Evolutionary conservation across 2,797 vertebrate species (phyloP).

Genomic region (Enteromius afrohamiltoni): DNA sequence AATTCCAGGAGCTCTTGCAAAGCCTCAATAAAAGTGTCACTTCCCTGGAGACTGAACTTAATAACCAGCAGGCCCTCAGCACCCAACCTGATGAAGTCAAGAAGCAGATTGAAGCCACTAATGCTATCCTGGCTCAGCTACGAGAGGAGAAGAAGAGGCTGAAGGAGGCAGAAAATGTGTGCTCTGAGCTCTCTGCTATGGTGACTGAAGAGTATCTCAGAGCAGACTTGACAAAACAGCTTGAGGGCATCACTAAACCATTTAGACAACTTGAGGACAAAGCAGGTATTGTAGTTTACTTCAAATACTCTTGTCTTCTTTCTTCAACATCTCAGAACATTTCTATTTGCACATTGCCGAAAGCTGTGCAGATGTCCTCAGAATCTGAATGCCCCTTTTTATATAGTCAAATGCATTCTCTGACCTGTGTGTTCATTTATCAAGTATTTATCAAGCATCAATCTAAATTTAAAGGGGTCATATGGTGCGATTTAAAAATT

Average conservation of each 20-base stretch:
- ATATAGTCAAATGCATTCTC: not conserved
- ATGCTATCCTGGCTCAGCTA: slow-evolving; percentile 83
- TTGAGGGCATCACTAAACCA: slow-evolving; percentile 88
- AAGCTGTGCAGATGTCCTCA: not conserved
- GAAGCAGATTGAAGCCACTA: slow-evolving; percentile 87
- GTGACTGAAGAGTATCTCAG: slow-evolving; percentile 94
- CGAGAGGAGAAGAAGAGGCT: slow-evolving; percentile 85
- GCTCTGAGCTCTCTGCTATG: slow-evolving; percentile 84
- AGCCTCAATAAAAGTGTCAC: slow-evolving; percentile 79
- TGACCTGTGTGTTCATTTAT: not conserved
- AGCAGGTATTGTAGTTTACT: slow-evolving; percentile 85
- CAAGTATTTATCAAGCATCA: not conserved
- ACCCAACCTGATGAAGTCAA: slow-evolving; percentile 87
- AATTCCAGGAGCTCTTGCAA: slow-evolving; percentile 88
- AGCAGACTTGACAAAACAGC: slow-evolving; percentile 88
- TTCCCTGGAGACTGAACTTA: slow-evolving; percentile 83
- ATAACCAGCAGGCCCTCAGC: slow-evolving; percentile 80
- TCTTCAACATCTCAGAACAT: not conserved
- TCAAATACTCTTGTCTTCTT: not conserved
- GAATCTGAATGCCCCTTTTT: not conserved
- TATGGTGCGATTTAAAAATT: too few species aligned
- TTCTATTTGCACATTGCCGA: not conserved
- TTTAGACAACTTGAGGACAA: slow-evolving; percentile 92
- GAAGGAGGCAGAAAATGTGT: slow-evolving; percentile 83
- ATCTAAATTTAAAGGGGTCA: not conserved